Conservation (phyloP, 2,113 vertebrate species). For the Notarius lentiginosus region DNA sequence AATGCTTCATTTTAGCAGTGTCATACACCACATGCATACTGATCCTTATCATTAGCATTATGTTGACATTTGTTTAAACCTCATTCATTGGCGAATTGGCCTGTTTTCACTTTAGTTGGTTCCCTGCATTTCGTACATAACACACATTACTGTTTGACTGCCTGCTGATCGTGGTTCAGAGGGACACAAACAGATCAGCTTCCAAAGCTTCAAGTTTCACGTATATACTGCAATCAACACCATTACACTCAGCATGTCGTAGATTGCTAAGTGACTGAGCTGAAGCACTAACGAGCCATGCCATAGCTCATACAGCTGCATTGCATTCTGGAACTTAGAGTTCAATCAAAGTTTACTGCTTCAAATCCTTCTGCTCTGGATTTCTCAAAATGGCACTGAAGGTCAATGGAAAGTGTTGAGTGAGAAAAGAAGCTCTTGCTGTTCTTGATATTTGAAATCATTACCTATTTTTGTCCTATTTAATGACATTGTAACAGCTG, state of each 20-base stretch:
- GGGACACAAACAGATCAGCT: not conserved
- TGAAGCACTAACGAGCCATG: not conserved
- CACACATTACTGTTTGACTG: not conserved
- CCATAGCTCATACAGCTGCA: not conserved
- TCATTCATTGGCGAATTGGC: not conserved
- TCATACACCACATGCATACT: not conserved
- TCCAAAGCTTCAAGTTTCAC: slow-evolving; percentile 4
- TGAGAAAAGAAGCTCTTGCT: not conserved
- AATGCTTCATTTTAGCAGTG: not conserved
- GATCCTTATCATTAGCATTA: not conserved
- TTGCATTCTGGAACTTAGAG: not conserved
- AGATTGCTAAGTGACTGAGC: not conserved
- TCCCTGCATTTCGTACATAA: not conserved
- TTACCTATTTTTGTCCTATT: not conserved
- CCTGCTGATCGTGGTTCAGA: not conserved
- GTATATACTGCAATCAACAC: not conserved
- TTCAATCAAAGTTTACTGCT: not conserved
- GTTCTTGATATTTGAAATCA: not conserved
- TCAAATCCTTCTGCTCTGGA: not conserved
- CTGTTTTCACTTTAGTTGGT: not conserved
- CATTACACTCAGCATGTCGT: not conserved
- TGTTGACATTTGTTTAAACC: not conserved
- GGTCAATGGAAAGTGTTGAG: not conserved
- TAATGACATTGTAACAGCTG: not conserved
- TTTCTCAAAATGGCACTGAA: not conserved